phyloP scores from a whole-genome alignment of 2,113 vertebrate species.

The Hyla sarda region DNA sequence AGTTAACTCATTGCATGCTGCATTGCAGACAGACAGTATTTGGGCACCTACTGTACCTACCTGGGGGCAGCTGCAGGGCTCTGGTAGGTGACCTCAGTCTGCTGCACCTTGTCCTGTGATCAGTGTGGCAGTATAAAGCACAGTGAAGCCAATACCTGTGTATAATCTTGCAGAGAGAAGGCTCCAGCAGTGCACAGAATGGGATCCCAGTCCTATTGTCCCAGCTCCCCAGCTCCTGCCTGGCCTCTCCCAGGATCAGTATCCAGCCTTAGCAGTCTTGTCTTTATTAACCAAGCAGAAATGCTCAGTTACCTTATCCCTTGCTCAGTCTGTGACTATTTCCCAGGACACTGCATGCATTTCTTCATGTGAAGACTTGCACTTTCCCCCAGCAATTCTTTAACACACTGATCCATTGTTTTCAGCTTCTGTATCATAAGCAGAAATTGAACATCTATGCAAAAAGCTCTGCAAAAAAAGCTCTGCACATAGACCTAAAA shows the following conservation, averaged over 20 bases:
- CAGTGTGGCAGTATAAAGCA: background rate
- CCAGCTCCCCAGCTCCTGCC: background rate
- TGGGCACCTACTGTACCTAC: background rate
- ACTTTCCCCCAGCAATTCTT: background rate
- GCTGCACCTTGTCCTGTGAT: background rate
- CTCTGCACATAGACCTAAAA: background rate
- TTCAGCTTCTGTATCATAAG: background rate
- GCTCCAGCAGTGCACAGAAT: too few species aligned
- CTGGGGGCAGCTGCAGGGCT: background rate
- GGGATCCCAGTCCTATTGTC: too few species aligned
- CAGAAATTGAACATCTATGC: too few species aligned
- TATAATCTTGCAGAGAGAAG: background rate
- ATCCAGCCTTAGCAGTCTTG: background rate
- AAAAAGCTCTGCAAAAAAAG: too few species aligned
- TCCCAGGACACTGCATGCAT: background rate
- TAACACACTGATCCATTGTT: background rate
- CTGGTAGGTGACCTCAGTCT: background rate
- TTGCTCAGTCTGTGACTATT: background rate
- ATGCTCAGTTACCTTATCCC: background rate
- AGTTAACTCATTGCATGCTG: too few species aligned
- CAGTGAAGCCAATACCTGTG: background rate
- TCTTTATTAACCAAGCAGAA: slow-evolving; percentile 13
- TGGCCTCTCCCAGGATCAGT: background rate
- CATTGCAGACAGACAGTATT: too few species aligned
- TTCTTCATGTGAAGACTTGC: slow-evolving; percentile 6